These are phyloP conservation scores for Antheraea yamamai DNA, from an alignment of 2,888 invertebrate species.

Conservation along the genomic window DNA sequence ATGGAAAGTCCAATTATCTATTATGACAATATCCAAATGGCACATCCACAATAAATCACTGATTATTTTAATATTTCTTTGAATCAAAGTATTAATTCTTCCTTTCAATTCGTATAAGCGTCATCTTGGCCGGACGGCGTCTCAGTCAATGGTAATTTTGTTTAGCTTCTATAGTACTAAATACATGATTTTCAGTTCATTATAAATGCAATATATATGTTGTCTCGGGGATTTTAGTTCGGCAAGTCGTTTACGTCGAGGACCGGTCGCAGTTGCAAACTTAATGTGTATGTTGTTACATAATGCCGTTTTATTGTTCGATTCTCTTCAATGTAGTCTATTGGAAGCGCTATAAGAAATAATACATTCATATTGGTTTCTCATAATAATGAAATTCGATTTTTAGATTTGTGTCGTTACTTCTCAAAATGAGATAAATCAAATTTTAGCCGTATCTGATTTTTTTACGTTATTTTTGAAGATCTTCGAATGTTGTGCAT, in stretches of 20 bases:
- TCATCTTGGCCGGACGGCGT: constrained; percentile 53
- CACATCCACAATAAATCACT: constrained; percentile 22
- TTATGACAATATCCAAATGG: constrained; percentile 18
- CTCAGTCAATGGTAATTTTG: constrained; percentile 50
- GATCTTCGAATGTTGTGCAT: too few relatives aligned
- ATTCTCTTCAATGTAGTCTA: background rate
- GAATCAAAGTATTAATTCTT: constrained; percentile 30
- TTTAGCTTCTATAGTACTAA: constrained; percentile 33
- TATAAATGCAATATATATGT: constrained; percentile 51
- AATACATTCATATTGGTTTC: background rate
- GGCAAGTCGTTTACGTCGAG: constrained; percentile 25
- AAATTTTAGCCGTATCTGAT: too few relatives aligned
- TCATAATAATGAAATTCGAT: background rate
- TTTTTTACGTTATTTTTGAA: too few relatives aligned
- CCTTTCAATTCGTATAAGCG: constrained; percentile 46
- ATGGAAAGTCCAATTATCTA: constrained; percentile 10
- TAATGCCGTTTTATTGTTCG: background rate
- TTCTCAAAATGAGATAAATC: too few relatives aligned
- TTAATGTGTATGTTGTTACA: background rate
- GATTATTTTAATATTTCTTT: constrained; percentile 36
- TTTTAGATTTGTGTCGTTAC: background rate
- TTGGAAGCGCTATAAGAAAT: background rate
- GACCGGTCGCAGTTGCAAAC: background rate
- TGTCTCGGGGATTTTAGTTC: constrained; percentile 39
- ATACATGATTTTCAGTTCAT: constrained; percentile 35